Percentiles rank a stretch among this genome's conserved stretches.
These are phyloP conservation scores for Leguminivora glycinivorella DNA, from an alignment of 1,140 invertebrate species.

Conservation along the genomic window DNA sequence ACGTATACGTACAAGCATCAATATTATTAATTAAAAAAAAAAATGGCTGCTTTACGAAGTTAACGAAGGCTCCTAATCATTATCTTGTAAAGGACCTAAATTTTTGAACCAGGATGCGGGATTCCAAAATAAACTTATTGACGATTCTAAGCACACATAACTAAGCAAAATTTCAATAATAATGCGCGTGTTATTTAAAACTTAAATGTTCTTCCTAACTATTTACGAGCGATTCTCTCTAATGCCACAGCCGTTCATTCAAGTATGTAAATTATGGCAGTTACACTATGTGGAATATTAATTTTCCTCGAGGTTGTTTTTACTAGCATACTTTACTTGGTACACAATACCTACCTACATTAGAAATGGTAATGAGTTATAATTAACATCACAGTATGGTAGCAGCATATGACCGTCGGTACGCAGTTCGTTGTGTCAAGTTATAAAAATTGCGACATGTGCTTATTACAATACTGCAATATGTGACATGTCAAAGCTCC, in stretches of 20 bases:
- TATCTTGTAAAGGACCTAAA: too few species aligned
- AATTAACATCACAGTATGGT: conserved; percentile 27
- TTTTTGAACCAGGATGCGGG: neutral
- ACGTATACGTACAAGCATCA: too few species aligned
- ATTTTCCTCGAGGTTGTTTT: conserved; percentile 21
- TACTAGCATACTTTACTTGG: neutral
- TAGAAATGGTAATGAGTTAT: conserved; percentile 31
- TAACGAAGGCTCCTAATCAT: too few species aligned
- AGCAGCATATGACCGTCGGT: conserved; percentile 4
- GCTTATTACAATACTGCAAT: neutral
- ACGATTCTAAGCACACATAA: neutral
- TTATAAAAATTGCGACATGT: neutral
- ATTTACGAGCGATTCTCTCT: conserved; percentile 4
- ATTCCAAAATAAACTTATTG: neutral
- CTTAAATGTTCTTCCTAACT: conserved; percentile 2
- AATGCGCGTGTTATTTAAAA: neutral
- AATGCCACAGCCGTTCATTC: neutral
- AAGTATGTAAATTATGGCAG: conserved; percentile 23
- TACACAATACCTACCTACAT: conserved; percentile 26
- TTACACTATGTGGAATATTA: conserved; percentile 32
- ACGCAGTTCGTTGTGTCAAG: conserved; percentile 6
- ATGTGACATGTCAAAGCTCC: neutral
- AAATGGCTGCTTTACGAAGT: too few species aligned
- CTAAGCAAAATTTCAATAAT: conserved; percentile 25
- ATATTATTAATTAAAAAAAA: too few species aligned